phyloP scores from a whole-genome alignment of 2,888 invertebrate genomes.

The Chorisops tibialis region DNA sequence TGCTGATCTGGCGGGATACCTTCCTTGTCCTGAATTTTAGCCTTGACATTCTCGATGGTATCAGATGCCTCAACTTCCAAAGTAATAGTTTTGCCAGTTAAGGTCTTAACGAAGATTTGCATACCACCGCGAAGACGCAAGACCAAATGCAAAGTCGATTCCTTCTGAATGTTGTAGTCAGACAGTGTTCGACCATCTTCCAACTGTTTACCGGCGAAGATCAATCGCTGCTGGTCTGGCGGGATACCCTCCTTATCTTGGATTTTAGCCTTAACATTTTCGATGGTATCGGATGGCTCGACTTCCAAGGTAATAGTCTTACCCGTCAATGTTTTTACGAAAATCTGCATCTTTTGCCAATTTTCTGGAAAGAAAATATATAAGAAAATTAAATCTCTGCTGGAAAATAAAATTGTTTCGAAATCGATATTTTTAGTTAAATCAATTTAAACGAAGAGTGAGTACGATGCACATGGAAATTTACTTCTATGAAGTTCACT shows the following conservation, averaged over 20 bases:
- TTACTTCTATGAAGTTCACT: no score
- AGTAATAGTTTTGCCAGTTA: slow-evolving; percentile 42
- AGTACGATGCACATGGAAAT: no score
- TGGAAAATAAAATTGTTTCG: no score
- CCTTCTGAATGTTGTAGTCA: slow-evolving; percentile 44
- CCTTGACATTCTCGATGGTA: slow-evolving; percentile 27
- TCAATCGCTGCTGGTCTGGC: slow-evolving; percentile 43
- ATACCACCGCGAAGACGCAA: slow-evolving; percentile 41
- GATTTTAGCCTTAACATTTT: slow-evolving; percentile 43
- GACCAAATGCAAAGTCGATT: slow-evolving; percentile 42
- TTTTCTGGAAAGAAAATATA: no score
- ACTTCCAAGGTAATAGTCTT: slow-evolving; percentile 45
- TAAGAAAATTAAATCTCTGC: no score
- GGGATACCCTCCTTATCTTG: slow-evolving; percentile 45
- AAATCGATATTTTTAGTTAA: no score
- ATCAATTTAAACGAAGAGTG: no score
- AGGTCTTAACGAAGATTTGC: slow-evolving; percentile 40
- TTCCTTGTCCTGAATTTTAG: slow-evolving; percentile 28
- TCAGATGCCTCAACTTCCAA: slow-evolving; percentile 40
- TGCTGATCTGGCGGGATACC: slow-evolving; percentile 29
- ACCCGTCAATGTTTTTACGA: slow-evolving; percentile 43
- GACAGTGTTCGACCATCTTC: slow-evolving; percentile 43
- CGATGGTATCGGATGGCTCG: slow-evolving; percentile 43
- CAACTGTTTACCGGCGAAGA: slow-evolving; percentile 42
- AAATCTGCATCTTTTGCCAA: slow-evolving; percentile 45